These are phyloP conservation scores for Micronisus gabar DNA, from an alignment of 2,113 vertebrate genomes.

Conservation along the genomic window DNA sequence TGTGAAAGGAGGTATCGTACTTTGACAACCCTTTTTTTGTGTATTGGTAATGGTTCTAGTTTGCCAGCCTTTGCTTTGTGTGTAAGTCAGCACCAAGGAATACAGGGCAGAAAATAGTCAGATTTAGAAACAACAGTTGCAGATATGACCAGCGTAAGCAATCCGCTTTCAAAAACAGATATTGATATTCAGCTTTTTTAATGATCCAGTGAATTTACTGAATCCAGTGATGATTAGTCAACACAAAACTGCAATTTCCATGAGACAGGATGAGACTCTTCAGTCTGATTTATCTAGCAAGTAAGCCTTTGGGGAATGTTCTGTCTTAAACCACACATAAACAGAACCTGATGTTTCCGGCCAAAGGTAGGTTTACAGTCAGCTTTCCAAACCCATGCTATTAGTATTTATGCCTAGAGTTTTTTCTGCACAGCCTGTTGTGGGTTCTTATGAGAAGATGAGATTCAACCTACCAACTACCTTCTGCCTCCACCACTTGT, in stretches of 20 bases:
- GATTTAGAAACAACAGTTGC: neutral
- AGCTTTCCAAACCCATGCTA: neutral
- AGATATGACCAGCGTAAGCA: neutral
- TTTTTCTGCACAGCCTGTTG: neutral
- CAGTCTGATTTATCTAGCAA: neutral
- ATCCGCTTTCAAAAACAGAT: neutral
- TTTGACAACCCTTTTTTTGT: neutral
- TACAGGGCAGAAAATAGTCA: neutral
- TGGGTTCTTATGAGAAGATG: neutral
- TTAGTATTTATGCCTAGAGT: neutral
- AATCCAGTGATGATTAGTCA: neutral
- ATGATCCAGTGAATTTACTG: neutral
- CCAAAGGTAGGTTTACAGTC: neutral
- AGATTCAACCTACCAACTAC: neutral
- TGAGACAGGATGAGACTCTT: neutral
- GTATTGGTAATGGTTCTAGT: neutral
- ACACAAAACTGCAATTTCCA: neutral
- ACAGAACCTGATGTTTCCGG: neutral
- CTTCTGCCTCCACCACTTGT: neutral
- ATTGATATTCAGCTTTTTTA: neutral
- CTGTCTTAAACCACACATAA: neutral
- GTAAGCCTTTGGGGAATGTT: neutral
- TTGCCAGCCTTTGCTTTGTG: neutral
- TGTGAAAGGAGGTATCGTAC: constrained; percentile 79
- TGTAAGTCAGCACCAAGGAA: neutral